Evolutionary conservation across 2,888 invertebrate species (phyloP).

Genomic region (Amphipyra tragopoginis): DNA sequence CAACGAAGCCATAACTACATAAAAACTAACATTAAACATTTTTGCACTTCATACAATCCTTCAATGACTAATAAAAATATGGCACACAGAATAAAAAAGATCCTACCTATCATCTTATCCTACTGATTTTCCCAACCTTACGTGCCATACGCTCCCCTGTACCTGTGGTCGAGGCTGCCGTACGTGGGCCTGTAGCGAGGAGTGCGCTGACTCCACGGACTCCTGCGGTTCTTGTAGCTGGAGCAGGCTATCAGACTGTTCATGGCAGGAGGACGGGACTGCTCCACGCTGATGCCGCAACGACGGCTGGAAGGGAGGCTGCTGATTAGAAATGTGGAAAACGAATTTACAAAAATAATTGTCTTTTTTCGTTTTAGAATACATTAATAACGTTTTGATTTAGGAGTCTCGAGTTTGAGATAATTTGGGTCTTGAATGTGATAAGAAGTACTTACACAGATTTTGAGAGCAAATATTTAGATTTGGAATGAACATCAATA

Average conservation of each 20-base stretch:
- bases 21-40: not conserved
- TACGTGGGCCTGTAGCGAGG: constrained; percentile 82
- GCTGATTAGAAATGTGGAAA: not conserved
- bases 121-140: constrained; percentile 41
- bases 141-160: constrained; percentile 75
- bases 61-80: not conserved
- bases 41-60: not conserved
- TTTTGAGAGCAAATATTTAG: no score
- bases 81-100: constrained; percentile 8
- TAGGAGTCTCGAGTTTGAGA: no score
- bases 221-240: constrained; percentile 92
- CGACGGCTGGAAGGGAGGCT: constrained; percentile 68
- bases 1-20: not conserved
- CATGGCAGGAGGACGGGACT: constrained; percentile 92
- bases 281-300: constrained; percentile 91
- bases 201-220: constrained; percentile 84
- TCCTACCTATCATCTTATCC: constrained; percentile 7
- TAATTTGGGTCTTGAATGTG: no score
- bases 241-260: constrained; percentile 94
- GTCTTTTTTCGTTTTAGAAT: no score
- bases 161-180: constrained; percentile 83
- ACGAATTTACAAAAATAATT: not conserved
- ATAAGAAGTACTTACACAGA: no score
- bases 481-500: no score
- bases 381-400: no score